A percentile compares a stretch with the other conserved stretches of the same genome.
Evolutionary conservation across 2,113 vertebrate species (phyloP).

Genomic region (Gulo gulo): DNA sequence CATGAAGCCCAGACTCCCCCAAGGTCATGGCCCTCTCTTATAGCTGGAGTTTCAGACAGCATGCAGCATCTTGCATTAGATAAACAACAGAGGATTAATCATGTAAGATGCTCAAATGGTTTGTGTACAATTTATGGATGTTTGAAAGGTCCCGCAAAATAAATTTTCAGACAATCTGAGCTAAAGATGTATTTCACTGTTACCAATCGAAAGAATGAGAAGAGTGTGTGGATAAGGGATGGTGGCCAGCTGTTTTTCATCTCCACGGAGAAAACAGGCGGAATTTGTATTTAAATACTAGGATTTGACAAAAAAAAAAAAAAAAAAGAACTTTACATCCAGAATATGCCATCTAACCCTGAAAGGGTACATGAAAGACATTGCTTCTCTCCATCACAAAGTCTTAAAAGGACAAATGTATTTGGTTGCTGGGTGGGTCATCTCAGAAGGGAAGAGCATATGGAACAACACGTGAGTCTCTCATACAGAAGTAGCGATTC

Average conservation of each 20-base stretch:
- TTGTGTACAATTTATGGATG: not conserved
- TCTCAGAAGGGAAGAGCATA: not conserved
- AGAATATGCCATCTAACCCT: not conserved
- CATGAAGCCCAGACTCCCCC: not conserved
- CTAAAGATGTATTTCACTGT: not conserved
- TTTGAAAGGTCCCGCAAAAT: slow-evolving; percentile 25
- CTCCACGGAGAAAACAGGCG: not conserved
- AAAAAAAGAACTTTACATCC: not conserved
- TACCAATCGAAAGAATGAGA: not conserved
- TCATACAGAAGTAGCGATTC: not conserved
- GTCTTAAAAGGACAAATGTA: not conserved
- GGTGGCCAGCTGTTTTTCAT: not conserved
- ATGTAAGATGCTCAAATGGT: not conserved
- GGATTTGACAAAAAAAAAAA: not conserved
- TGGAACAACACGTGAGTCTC: not conserved
- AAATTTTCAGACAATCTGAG: not conserved
- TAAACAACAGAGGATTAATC: not conserved
- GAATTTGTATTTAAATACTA: not conserved
- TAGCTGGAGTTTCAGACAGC: not conserved
- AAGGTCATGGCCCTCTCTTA: not conserved
- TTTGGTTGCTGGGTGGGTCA: not conserved
- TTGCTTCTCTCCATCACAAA: not conserved
- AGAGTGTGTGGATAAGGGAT: not conserved
- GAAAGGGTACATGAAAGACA: not conserved
- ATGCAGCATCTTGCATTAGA: not conserved